These are phyloP conservation scores for Lethenteron reissneri DNA, from an alignment of 2,113 vertebrate species.

Conservation along the genomic window DNA sequence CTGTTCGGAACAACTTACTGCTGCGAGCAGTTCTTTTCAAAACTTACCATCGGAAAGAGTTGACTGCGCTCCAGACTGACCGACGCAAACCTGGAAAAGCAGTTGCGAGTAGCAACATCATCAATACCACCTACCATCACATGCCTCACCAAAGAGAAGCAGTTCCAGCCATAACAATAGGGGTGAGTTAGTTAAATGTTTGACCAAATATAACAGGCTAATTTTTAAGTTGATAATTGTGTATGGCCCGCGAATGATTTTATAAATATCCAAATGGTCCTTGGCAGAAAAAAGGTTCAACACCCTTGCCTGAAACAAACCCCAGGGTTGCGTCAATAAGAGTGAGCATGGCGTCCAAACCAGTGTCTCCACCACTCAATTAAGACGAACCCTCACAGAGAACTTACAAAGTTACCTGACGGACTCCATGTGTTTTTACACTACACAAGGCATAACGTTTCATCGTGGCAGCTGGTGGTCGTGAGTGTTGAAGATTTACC, in stretches of 20 bases:
- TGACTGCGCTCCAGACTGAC: constrained; percentile 14
- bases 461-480: no score
- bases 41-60: constrained; percentile 10
- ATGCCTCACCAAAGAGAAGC: constrained; percentile 13
- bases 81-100: constrained; percentile 15
- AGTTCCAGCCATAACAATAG: constrained; percentile 10
- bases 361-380: no score
- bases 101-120: constrained; percentile 13
- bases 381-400: no score
- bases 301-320: neutral
- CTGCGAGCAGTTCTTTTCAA: constrained; percentile 18
- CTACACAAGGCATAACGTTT: no score
- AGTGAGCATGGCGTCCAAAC: no score
- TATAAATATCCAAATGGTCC: constrained; percentile 5
- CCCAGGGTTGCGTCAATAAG: no score
- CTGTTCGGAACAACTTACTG: constrained; percentile 14
- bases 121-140: constrained; percentile 12
- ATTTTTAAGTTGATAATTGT: neutral
- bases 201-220: neutral
- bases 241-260: constrained; percentile 5
- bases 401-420: no score
- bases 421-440: no score
- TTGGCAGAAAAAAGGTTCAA: neutral
- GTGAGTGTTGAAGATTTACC: no score
- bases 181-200: neutral